Evolutionary conservation across 2,797 vertebrate species (phyloP), one percentile per base, ranked within the genome.

Genomic region (Naso thynnoides): DNA sequence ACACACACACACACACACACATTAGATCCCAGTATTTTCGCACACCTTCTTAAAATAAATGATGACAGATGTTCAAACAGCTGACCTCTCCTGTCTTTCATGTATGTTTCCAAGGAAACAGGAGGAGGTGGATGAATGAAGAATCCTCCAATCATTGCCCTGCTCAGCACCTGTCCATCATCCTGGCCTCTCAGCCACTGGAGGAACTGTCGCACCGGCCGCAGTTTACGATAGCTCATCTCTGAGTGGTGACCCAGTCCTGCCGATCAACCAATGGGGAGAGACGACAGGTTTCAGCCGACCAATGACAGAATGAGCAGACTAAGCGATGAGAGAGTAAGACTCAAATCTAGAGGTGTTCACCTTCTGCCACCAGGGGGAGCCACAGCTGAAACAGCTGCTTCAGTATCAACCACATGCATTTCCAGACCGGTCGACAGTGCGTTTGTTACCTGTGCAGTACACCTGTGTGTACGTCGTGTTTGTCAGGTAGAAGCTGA

Each of bases 111-210:
- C 88, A 95, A 58, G 61, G 92, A 89, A 66, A 91, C 59, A 3
- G 92, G 88, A 55, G 89, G 92, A 7, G 93, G 91, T 2, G 94
- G 95, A 81, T 84, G 84, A 33, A 61, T 66, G 70, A 94, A 95
- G 81, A 79, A 93, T 33, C 95, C 95, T 66, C 94, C 95, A 85
- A 94, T 83, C 85, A 91, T 76, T 79, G 92, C 89, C 63, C 85
- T 81, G 62, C 87, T 76, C 80, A 94, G 76, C 75, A 92, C 82
- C 70, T 60, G 79, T 24, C 16, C 26, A 5, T 95, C 93, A 1
- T 94, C 81, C 65, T 91, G 91, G 18, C 71, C 70, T 62, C 81
- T 75, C 45, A 95, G 65, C 94, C 95, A 95, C 27, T 42, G 86
- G 6, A 94, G 74, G 76, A 95, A 95, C 0, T 3, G 72, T 3